phyloP scores from a whole-genome alignment of 53 echinoderm and acorn worm genomes.

The Echinometra lucunter region DNA sequence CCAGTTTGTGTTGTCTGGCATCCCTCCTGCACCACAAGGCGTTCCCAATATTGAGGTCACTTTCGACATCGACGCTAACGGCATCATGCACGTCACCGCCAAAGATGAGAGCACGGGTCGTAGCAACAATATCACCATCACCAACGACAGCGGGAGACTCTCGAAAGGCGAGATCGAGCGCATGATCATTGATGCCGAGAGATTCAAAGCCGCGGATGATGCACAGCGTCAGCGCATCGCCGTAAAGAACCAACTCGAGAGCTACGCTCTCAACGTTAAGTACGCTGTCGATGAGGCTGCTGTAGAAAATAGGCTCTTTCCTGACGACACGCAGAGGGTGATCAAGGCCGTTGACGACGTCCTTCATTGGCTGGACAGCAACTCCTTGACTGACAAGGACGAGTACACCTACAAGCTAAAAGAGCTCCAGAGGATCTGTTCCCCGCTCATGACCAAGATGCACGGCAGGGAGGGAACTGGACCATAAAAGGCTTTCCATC shows the following conservation, averaged over 20 bases:
- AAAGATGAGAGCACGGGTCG: too few species aligned
- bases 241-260: too few species aligned
- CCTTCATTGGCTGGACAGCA: not conserved
- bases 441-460: not conserved
- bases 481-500: too few species aligned
- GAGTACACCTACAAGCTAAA: not conserved
- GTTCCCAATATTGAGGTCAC: not conserved
- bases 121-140: constrained; percentile 8
- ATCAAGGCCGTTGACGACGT: not conserved
- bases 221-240: too few species aligned
- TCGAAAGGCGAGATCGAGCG: not conserved
- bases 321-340: not conserved
- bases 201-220: too few species aligned
- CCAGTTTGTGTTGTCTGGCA: not conserved
- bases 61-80: too few species aligned
- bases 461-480: too few species aligned
- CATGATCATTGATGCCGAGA: not conserved
- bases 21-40: not conserved
- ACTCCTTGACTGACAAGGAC: not conserved
- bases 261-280: too few species aligned
- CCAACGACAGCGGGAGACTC: not conserved
- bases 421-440: not conserved
- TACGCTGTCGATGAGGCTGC: not conserved
- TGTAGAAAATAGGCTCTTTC: not conserved
- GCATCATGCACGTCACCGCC: too few species aligned